Percentiles rank a stretch among this genome's conserved stretches.
These are phyloP conservation scores for Lytechinus pictus DNA, from an alignment of 35 echinoderm and acorn worm species.

Conservation along the genomic window DNA sequence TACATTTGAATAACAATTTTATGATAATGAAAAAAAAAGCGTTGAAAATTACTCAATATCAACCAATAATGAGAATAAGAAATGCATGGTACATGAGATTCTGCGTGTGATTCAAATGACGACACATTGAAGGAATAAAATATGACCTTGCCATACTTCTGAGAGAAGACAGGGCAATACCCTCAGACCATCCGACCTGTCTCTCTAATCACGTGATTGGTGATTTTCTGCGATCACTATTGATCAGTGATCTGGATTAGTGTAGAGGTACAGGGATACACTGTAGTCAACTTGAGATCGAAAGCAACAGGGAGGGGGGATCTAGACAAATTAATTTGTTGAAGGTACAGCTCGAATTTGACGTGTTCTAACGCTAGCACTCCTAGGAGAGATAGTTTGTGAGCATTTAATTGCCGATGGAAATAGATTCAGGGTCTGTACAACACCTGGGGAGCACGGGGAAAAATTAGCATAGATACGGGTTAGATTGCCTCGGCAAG, in stretches of 20 bases:
- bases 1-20: too few relatives aligned
- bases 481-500: background rate
- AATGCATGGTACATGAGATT: too few relatives aligned
- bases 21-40: too few relatives aligned
- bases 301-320: background rate
- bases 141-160: background rate
- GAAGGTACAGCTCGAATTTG: background rate
- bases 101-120: background rate
- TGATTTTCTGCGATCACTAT: background rate
- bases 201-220: background rate
- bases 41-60: too few relatives aligned
- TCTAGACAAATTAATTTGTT: background rate
- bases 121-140: background rate
- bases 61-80: too few relatives aligned
- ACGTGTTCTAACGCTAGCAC: background rate
- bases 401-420: conserved; percentile 13
- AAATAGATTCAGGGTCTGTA: background rate
- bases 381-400: background rate
- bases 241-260: background rate
- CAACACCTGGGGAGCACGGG: conserved; percentile 29
- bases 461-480: conserved; percentile 32
- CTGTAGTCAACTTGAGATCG: background rate
- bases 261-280: background rate
- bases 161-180: background rate
- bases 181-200: background rate